Base-by-base conservation (phyloP, 2,888 invertebrate genomes). In the Chrysolina americana region DNA sequence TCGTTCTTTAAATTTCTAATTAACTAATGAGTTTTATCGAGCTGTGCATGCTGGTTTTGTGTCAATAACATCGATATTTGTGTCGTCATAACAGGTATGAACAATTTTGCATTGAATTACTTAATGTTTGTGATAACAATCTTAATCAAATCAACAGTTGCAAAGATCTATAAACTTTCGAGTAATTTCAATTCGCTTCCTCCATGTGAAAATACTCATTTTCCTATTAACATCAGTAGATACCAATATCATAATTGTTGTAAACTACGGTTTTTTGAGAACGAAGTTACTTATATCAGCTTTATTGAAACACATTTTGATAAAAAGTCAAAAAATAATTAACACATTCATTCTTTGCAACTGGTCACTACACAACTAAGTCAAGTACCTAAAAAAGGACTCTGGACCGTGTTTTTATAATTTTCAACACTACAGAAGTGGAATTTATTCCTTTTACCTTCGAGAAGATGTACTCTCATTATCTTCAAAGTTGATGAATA, bases 91-190 rank as follows among this genome's bases (percentile, higher is more conserved):
- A 56, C 56, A 56, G 56, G 56, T 56, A 56, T 48, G 48, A 48
- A 56, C 56, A 11, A 56, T 56, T 19, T 13, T 13, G 21, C 13
- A 11, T 21, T 23, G 11, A 56, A 47, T 47, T 47, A 47, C 13
- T 47, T n/a, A 47, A 47, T n/a, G 47, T 47, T n/a, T 56, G 21
- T 56, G 21, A 23, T 56, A 56, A 56, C 56, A 56, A 53, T 15
- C 13, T 15, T 47, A 47, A 47, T 47, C 1, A n/a, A 47, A 15
- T n/a, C 8, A 47, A 4, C 15, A 47, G 47, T 47, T 47, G 13
- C 47, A 47, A 47, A 47, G 47, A 47, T 36, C 28, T 5, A 28
- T 28, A 28, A 36, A 6, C 36, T 8, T 36, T 36, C 8, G 36
- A 8, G 6, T 36, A 36, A 36, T 8, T 36, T 36, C 8, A 6